Conservation (phyloP, 2,797 vertebrate genomes). For the Bovichtus variegatus region DNA sequence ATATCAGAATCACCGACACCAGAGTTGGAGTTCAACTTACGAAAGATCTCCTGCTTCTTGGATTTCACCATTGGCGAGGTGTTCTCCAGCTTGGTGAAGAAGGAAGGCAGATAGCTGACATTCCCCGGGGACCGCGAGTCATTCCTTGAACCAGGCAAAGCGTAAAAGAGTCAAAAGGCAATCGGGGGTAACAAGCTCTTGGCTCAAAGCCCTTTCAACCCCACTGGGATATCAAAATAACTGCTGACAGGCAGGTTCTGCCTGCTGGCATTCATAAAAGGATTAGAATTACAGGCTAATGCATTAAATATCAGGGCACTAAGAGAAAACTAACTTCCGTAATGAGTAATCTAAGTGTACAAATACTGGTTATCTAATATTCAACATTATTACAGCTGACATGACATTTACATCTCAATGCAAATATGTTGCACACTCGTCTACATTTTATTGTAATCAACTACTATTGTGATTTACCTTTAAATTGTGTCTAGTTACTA, state of each 20-base stretch:
- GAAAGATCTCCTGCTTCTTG: constrained; percentile 99
- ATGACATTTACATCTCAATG: background rate
- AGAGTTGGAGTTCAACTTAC: constrained; percentile 98
- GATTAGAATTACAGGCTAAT: constrained; percentile 19
- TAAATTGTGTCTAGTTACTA: too few species aligned
- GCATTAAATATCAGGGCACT: constrained; percentile 2
- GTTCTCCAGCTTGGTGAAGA: constrained; percentile 98
- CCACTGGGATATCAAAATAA: constrained; percentile 11
- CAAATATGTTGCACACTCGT: background rate
- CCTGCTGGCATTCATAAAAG: background rate
- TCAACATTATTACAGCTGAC: background rate
- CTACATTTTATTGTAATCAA: background rate
- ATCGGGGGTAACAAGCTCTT: constrained; percentile 4
- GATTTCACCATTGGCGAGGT: constrained; percentile 98
- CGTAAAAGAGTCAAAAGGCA: constrained; percentile 19
- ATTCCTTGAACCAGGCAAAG: constrained; percentile 84
- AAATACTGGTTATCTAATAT: background rate
- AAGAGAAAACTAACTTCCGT: background rate
- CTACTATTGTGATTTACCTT: background rate
- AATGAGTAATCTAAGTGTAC: background rate
- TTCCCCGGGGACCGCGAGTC: constrained; percentile 96
- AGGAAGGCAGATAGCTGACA: constrained; percentile 94
- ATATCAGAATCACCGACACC: constrained; percentile 96
- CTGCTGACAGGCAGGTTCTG: constrained; percentile 13
- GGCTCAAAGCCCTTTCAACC: background rate